Evolutionary conservation across 2,113 vertebrate species (phyloP).

Genomic region (Ranitomeya variabilis): DNA sequence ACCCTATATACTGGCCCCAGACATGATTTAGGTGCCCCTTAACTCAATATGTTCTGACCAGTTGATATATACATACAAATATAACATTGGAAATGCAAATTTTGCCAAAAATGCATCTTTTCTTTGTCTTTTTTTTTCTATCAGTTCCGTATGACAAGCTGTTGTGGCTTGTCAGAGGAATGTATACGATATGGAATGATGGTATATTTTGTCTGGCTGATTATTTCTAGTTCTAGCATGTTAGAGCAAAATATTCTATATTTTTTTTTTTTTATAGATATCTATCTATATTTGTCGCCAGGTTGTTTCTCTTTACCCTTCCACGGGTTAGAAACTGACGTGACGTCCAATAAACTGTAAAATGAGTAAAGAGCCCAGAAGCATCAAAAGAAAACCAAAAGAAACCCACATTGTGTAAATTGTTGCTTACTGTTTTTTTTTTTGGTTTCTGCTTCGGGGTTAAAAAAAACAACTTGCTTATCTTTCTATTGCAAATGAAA

Average conservation of each 20-base stretch:
- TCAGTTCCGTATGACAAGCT: neutral
- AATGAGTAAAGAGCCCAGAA: neutral
- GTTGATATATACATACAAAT: neutral
- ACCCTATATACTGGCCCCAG: neutral
- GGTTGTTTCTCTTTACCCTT: neutral
- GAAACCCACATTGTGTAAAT: neutral
- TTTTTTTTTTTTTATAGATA: neutral
- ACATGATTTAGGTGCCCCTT: neutral
- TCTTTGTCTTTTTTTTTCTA: neutral
- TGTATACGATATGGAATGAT: conserved; percentile 6
- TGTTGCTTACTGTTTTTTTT: too few species aligned
- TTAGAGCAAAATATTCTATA: neutral
- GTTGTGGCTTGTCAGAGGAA: conserved; percentile 4
- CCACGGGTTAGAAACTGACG: neutral
- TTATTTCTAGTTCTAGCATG: conserved; percentile 57
- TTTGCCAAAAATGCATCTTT: neutral
- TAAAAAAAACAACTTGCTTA: too few species aligned
- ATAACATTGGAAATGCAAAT: neutral
- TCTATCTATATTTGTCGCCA: neutral
- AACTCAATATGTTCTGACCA: neutral
- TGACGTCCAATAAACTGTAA: neutral
- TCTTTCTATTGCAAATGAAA: too few species aligned
- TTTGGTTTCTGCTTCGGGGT: too few species aligned
- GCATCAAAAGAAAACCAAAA: neutral
- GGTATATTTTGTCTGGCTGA: conserved; percentile 42